phyloP scores from a whole-genome alignment of 1,140 invertebrate species.

The Drosophila punjabiensis region DNA sequence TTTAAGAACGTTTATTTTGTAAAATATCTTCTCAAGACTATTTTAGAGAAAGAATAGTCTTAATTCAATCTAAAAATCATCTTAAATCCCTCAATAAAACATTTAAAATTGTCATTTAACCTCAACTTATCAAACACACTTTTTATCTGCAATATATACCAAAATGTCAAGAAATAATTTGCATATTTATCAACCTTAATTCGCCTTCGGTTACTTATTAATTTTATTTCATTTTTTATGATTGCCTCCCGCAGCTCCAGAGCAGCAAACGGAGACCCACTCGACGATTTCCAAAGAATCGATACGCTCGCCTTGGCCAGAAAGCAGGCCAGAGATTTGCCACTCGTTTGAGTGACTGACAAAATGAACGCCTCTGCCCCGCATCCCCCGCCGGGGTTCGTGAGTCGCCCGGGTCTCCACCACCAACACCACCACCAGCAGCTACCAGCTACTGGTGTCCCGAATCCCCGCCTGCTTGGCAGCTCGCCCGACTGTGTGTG shows the following conservation, averaged over 20 bases:
- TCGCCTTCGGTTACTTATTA: neutral
- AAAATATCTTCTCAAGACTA: neutral
- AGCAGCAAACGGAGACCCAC: conserved; percentile 5
- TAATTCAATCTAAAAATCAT: no score
- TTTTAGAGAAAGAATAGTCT: neutral
- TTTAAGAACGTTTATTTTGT: neutral
- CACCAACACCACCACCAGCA: no score
- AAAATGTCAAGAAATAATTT: neutral
- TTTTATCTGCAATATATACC: neutral
- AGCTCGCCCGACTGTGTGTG: conserved; percentile 67
- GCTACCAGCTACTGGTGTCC: conserved; percentile 32
- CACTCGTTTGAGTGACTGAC: conserved; percentile 77
- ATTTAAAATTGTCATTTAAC: neutral
- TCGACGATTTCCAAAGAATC: conserved; percentile 32
- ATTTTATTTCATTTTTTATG: conserved; percentile 1
- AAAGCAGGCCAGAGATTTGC: conserved; percentile 20
- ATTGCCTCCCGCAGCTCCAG: neutral
- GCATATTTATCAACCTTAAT: neutral
- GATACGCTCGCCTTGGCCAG: conserved; percentile 21
- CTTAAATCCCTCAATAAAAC: neutral
- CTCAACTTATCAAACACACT: neutral
- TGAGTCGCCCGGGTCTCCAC: conserved; percentile 12
- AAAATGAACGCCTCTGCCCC: conserved; percentile 56
- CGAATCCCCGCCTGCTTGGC: conserved; percentile 65
- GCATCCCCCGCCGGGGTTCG: conserved; percentile 1